Conservation (phyloP, 1,140 invertebrate species). For the Drosophila lacertosa region DNA sequence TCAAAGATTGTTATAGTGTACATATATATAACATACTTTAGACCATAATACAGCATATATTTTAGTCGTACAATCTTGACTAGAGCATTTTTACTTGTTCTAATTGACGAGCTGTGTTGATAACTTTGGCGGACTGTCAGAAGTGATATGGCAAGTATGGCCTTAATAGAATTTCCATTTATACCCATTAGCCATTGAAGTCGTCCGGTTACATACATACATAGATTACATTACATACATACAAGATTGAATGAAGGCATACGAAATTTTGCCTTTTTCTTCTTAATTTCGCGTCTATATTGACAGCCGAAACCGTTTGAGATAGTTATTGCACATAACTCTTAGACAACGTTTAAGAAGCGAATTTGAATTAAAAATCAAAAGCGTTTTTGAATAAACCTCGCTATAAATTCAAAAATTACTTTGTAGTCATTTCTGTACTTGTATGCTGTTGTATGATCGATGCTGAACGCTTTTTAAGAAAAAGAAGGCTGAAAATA, state of each 20-base stretch:
- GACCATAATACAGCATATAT: not conserved
- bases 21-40: too few relatives aligned
- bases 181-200: conserved; percentile 60
- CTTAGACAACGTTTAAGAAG: too few relatives aligned
- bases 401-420: too few relatives aligned
- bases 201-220: not conserved
- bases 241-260: not conserved
- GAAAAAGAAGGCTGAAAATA: too few relatives aligned
- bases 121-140: conserved; percentile 50
- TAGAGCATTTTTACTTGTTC: conserved; percentile 7
- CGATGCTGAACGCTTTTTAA: too few relatives aligned
- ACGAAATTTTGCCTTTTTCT: not conserved
- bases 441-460: too few relatives aligned
- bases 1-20: too few relatives aligned
- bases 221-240: not conserved
- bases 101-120: conserved; percentile 68
- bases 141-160: conserved; percentile 19
- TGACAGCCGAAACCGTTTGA: conserved; percentile 4
- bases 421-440: too few relatives aligned
- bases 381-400: too few relatives aligned
- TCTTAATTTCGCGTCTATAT: not conserved
- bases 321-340: too few relatives aligned
- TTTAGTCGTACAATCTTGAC: not conserved
- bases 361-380: too few relatives aligned
- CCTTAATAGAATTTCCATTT: conserved; percentile 79